Conservation (phyloP, 2,113 vertebrate species). For the Mormyrus lacerda region DNA sequence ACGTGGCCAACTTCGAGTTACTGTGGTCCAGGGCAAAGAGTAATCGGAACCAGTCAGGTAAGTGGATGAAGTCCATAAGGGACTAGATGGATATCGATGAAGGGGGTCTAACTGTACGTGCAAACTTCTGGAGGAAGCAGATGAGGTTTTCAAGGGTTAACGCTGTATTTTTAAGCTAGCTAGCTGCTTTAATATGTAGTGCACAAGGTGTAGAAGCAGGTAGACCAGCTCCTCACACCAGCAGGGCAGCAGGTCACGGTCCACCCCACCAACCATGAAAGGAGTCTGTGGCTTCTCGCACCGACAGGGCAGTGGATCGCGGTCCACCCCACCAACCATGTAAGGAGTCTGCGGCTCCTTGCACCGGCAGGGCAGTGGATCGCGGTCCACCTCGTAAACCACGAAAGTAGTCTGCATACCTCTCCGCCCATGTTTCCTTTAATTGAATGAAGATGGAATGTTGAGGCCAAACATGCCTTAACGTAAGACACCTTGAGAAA, state of each 20-base stretch:
- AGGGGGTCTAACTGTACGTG: background rate
- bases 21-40: background rate
- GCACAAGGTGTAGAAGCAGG: background rate
- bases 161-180: background rate
- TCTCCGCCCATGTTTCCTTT: background rate
- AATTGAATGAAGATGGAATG: too few species aligned
- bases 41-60: background rate
- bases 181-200: background rate
- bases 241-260: background rate
- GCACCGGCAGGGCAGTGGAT: too few species aligned
- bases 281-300: too few species aligned
- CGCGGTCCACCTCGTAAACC: too few species aligned
- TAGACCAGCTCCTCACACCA: background rate
- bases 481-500: background rate
- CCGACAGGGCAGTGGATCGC: too few species aligned
- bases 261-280: background rate
- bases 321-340: too few species aligned
- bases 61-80: background rate
- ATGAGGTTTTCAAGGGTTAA: background rate
- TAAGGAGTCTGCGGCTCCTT: too few species aligned
- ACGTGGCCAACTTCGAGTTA: background rate
- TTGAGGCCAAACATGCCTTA: background rate
- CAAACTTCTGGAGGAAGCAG: background rate
- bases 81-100: background rate
- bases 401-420: background rate